These are phyloP conservation scores for Eupithecia exiguata DNA, from an alignment of 2,888 invertebrate genomes.

Conservation along the genomic window DNA sequence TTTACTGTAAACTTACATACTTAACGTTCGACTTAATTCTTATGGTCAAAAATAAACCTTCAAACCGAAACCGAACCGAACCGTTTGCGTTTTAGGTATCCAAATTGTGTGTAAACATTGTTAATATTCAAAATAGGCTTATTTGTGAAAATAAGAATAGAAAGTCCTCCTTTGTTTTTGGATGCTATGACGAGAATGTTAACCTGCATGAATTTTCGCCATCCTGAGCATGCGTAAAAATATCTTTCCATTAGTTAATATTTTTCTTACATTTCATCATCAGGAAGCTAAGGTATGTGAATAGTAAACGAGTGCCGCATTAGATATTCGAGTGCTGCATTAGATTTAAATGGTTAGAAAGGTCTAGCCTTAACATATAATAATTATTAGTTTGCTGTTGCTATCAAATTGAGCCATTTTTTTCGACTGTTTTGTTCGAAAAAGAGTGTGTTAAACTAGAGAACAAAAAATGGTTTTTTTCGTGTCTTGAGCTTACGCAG, in stretches of 20 bases:
- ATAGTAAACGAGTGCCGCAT: background rate
- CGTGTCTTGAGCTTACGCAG: background rate
- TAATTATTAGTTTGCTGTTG: background rate
- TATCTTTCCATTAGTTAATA: slow-evolving; percentile 29
- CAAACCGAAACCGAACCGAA: background rate
- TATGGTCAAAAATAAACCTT: background rate
- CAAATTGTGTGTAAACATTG: background rate
- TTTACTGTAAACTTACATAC: background rate
- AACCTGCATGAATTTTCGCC: slow-evolving; percentile 11
- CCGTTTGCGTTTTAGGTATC: background rate
- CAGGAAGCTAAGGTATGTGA: slow-evolving; percentile 80
- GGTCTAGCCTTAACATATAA: background rate
- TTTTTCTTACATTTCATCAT: slow-evolving; percentile 64
- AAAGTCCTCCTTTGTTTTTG: background rate
- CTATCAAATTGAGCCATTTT: background rate
- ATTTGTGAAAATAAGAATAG: background rate
- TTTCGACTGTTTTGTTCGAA: background rate
- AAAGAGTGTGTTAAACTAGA: background rate
- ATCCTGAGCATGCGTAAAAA: slow-evolving; percentile 24
- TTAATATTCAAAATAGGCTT: background rate
- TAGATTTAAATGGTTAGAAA: background rate
- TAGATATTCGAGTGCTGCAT: slow-evolving; percentile 20
- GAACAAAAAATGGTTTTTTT: background rate
- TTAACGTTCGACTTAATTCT: background rate
- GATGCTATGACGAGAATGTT: background rate